Base-by-base conservation (phyloP, 2,888 invertebrate genomes). In the Tinea pellionella region DNA sequence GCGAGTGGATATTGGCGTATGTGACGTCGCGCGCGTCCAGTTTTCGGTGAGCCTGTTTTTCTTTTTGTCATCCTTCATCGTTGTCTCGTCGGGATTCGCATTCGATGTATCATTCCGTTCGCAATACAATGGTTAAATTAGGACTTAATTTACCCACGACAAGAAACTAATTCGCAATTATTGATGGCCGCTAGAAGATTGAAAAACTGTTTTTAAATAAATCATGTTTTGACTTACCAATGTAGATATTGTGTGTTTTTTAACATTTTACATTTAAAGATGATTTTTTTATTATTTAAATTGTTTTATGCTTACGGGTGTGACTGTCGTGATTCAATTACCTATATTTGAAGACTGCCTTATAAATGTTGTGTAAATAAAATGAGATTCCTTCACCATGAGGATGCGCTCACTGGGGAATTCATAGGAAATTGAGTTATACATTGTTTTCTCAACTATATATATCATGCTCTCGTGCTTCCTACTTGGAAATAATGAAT, bases 391-490 rank as follows among this genome's bases (percentile, higher is more conserved):
- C 24, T 24, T 24, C 24, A 24, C 24, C 47, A 16, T 37, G 37
- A 37, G 15, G 47, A 47, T 47, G 47, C 47, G 8, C 47, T 47
- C 68, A 66, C 65, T 61, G 60, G 65, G 67, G 68, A 68, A 66
- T 66, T 63, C 66, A 47, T 47, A 68, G 71, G 68, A 72, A 74
- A 78, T 78, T 75, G 71, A 71, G 72, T 78, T 74, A 69, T 69
- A 77, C 75, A 72, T 73, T 76, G 75, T 75, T 68, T 69, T 64
- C 16, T 47, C 13, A 4, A 15, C 47, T 16, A 15, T 47, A 47
- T 16, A 15, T 47, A 47, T n/a, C 37, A n/a, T 37, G 37, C 37
- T 12, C 37, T 9, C 37, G 9, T 37, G n/a, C 9, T 37, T 37
- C n/a, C 37, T 37, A 37, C 37, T 2, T 37, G 37, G 9, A 37